phyloP scores from a whole-genome alignment of 2,113 vertebrate genomes.

The Illadopsis cleaveri region DNA sequence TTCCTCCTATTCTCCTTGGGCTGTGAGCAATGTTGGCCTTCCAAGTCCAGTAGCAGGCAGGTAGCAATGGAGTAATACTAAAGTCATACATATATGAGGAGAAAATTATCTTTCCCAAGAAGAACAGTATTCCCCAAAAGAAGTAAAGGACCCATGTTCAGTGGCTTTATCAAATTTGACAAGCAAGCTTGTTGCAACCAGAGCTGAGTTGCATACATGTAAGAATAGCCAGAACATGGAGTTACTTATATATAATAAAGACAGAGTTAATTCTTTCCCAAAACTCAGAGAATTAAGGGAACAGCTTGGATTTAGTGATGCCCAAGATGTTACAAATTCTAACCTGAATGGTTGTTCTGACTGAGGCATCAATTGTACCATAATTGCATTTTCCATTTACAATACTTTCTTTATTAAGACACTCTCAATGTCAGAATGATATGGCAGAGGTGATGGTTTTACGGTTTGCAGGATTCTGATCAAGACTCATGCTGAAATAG shows the following conservation, averaged over 20 bases:
- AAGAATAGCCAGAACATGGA: not conserved
- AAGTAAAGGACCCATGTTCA: not conserved
- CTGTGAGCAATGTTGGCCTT: not conserved
- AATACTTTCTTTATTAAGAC: not conserved
- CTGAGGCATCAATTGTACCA: not conserved
- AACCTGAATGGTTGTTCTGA: not conserved
- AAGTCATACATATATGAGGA: not conserved
- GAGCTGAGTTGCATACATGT: fast-evolving
- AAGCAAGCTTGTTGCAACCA: not conserved
- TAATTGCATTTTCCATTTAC: not conserved
- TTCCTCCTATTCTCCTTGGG: not conserved
- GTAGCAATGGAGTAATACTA: not conserved
- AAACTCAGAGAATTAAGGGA: not conserved
- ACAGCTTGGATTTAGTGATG: not conserved
- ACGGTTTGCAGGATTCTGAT: not conserved
- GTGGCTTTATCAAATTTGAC: not conserved
- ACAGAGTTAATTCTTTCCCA: not conserved
- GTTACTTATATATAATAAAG: not conserved
- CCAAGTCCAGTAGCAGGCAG: not conserved
- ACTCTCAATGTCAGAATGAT: not conserved
- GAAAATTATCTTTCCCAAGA: not conserved
- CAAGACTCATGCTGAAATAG: not conserved
- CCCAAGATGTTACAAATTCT: not conserved
- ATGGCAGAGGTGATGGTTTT: not conserved
- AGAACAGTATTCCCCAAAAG: not conserved